Base-by-base conservation (phyloP, 2,888 invertebrate genomes). In the Sarcophaga rosellei region DNA sequence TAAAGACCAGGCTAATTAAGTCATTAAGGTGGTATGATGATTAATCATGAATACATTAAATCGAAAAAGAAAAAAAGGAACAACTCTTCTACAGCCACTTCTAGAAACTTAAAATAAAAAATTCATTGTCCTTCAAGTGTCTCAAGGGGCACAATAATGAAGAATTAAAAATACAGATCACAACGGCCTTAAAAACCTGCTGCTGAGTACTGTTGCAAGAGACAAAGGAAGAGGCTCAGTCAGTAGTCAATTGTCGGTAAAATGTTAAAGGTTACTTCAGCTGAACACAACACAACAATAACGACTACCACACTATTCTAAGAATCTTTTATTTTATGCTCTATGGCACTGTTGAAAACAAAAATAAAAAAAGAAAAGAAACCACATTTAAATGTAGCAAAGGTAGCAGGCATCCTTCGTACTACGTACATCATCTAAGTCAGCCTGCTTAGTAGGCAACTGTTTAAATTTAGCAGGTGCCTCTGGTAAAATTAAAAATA, bases 1-100 rank as follows among this genome's bases (percentile, higher is more conserved):
- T 8, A 83, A 77, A 75, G 17, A 78, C 4, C 78, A 17, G 68
- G 66, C 86, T 86, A 86, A 86, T 86, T 86, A 86, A 86, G 86
- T 81, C 84, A 81, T 86, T 86, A 72, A 81, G 86, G 86, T 84
- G 86, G 84, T 86, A 81, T 23, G 66, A 81, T 74, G 78, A 86
- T 84, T 86, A 86, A 86, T 86, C 86, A 86, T 81, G 86, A 69
- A 84, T 70, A 84, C 77, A 84, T 78, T 86, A 78, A 74, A 63
- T 23, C 3, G 10, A 45, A 74, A 20, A 68, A 65, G 20, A 35
- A 61, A n/a, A 78, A 63, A 78, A 53, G 61, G 35, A 73, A 68
- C 80, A 76, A 17, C 63, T 75, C 20, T n/a, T 21, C 3, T 53
- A 73, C 69, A 68, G 76, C 15, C 47, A 72, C 45, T 66, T 66